A percentile compares a stretch with the other conserved stretches of the same genome.
These are phyloP conservation scores for Phyllotreta striolata DNA, from an alignment of 2,888 invertebrate species.

Conservation along the genomic window DNA sequence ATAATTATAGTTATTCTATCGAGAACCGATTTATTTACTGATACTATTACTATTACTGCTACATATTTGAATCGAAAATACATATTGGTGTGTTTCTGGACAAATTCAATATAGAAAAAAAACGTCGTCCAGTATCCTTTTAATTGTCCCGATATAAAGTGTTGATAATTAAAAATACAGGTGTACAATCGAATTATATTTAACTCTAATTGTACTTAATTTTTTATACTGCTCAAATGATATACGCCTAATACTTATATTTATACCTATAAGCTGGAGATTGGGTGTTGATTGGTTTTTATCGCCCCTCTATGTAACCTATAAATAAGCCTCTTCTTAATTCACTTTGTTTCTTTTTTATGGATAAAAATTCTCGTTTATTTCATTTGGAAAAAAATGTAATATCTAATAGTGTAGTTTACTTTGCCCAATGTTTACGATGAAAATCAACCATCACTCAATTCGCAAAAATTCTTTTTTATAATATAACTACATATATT, in stretches of 20 bases:
- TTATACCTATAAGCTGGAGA: slow-evolving; percentile 30
- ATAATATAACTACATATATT: slow-evolving; percentile 33
- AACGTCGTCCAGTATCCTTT: slow-evolving; percentile 13
- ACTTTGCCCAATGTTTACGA: neutral
- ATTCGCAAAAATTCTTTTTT: slow-evolving; percentile 34
- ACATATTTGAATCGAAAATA: too few relatives aligned
- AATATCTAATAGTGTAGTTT: neutral
- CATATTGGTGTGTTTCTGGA: neutral
- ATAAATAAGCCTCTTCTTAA: neutral
- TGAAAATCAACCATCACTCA: slow-evolving; percentile 8
- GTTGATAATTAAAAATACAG: slow-evolving; percentile 31
- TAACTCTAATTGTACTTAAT: slow-evolving; percentile 47
- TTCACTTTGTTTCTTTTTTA: too few relatives aligned
- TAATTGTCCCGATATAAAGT: slow-evolving; percentile 32
- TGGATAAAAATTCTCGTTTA: neutral
- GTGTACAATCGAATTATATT: slow-evolving; percentile 42
- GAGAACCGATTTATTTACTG: neutral
- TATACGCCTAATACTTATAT: slow-evolving; percentile 49
- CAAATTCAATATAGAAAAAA: neutral
- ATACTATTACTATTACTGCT: neutral
- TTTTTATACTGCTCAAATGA: slow-evolving; percentile 56
- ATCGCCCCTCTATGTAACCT: neutral
- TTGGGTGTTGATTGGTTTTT: slow-evolving; percentile 2
- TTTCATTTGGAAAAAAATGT: neutral
- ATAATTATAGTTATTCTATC: neutral